phyloP scores from a whole-genome alignment of 2,113 vertebrate genomes.

The Corydoras maculifer region DNA sequence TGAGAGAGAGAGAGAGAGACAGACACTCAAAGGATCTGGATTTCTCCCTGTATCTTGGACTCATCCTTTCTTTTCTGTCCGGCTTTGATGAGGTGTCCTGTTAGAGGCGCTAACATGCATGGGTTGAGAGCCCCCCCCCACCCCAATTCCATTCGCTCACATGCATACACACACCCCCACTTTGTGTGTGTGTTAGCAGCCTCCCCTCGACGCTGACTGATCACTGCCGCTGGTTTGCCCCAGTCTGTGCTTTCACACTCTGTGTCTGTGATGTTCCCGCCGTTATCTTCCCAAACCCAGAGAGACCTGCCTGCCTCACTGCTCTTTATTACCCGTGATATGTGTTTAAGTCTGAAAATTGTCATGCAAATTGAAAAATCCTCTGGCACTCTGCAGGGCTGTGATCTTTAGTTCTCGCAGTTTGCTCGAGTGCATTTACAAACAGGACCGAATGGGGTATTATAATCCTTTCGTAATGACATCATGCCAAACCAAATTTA shows the following conservation, averaged over 20 bases:
- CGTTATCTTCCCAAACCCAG: conserved; percentile 25
- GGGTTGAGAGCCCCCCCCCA: too few species aligned
- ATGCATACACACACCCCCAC: conserved; percentile 10
- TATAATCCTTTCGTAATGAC: conserved; percentile 14
- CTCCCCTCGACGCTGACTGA: conserved; percentile 58
- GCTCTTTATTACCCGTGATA: conserved; percentile 31
- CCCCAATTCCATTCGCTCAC: conserved; percentile 29
- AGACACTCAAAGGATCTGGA: background rate
- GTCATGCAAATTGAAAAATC: conserved; percentile 23
- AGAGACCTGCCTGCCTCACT: conserved; percentile 28
- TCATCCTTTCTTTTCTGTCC: conserved; percentile 1
- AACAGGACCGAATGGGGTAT: conserved; percentile 16
- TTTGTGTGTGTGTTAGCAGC: conserved; percentile 58
- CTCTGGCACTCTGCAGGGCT: background rate
- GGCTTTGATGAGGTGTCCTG: conserved; percentile 31
- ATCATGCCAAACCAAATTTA: conserved; percentile 5
- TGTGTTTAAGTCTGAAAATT: conserved; percentile 22
- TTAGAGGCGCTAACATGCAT: conserved; percentile 50
- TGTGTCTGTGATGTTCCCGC: conserved; percentile 7
- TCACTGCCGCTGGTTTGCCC: conserved; percentile 35
- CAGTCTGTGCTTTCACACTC: conserved; percentile 16
- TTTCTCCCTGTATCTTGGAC: background rate
- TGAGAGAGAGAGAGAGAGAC: background rate
- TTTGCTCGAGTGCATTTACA: conserved; percentile 2
- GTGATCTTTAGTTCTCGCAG: conserved; percentile 5